Percentiles rank a stretch among this genome's conserved stretches.
These are phyloP conservation scores for Ditylenchus weischeri DNA, from an alignment of 2,888 invertebrate species.

Conservation along the genomic window DNA sequence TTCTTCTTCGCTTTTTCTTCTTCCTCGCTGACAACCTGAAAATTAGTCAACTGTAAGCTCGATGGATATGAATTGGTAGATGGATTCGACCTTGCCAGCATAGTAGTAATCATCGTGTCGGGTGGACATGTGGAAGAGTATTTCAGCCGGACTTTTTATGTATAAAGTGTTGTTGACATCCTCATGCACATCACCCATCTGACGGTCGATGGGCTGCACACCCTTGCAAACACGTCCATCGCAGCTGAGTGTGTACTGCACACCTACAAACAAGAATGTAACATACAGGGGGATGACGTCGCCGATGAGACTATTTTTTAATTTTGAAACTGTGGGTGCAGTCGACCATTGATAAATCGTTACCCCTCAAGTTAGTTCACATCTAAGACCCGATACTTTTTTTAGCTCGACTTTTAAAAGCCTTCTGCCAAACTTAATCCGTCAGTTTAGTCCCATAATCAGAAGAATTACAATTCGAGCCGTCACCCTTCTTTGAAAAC, in stretches of 20 bases:
- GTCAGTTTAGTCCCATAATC: too few species aligned
- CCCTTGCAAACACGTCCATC: conserved; percentile 6
- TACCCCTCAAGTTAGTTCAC: too few species aligned
- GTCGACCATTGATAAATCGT: too few species aligned
- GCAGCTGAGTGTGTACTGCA: conserved; percentile 9
- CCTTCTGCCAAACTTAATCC: too few species aligned
- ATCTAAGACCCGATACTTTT: too few species aligned
- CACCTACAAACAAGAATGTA: neutral
- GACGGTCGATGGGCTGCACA: conserved; percentile 4
- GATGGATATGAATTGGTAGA: neutral
- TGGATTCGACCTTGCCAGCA: conserved; percentile 4
- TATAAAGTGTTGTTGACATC: neutral
- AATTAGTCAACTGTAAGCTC: neutral
- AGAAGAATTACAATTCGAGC: too few species aligned
- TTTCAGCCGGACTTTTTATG: conserved; percentile 3
- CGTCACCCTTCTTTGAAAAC: too few species aligned
- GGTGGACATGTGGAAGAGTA: conserved; percentile 3
- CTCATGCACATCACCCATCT: conserved; percentile 13
- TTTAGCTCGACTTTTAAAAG: too few species aligned
- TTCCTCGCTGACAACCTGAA: conserved; percentile 3
- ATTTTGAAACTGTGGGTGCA: too few species aligned
- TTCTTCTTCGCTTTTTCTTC: too few species aligned
- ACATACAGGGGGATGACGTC: too few species aligned
- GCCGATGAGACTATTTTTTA: too few species aligned
- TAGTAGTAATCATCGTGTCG: conserved; percentile 4